These are phyloP conservation scores for Scolopax mira DNA, from an alignment of 2,113 vertebrate species.

Conservation along the genomic window DNA sequence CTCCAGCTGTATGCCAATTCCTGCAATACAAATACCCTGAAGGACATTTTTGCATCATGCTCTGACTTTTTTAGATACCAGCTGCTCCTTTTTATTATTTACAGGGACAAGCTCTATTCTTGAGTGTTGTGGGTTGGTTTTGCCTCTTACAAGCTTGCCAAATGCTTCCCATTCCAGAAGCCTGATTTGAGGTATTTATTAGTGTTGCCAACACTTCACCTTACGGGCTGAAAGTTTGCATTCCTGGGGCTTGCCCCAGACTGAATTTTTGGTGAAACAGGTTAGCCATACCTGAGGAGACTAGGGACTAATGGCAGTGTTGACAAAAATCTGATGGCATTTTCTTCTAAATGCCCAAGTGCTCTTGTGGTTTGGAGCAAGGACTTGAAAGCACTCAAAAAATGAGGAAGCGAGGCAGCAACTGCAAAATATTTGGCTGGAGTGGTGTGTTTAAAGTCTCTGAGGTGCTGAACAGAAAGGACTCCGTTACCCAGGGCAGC, in stretches of 20 bases:
- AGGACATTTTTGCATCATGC: not conserved
- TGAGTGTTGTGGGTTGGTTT: not conserved
- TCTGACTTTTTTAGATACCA: constrained; percentile 21
- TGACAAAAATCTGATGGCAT: constrained; percentile 3
- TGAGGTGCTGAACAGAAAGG: not conserved
- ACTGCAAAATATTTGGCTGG: not conserved
- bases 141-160: not conserved
- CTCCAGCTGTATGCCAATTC: not conserved
- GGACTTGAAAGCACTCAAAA: constrained; percentile 2
- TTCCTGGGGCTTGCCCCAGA: constrained; percentile 11
- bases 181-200: constrained; percentile 27
- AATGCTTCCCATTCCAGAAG: constrained; percentile 41
- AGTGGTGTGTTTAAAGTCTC: not conserved
- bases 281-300: not conserved
- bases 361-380: not conserved
- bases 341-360: not conserved
- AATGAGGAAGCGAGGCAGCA: not conserved
- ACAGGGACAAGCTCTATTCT: constrained; percentile 6
- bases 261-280: constrained; percentile 12
- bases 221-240: not conserved
- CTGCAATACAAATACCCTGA: not conserved
- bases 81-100: constrained; percentile 51
- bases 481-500: not conserved
- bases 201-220: not conserved
- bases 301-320: not conserved